Evolutionary conservation across 2,113 vertebrate genomes (phyloP), one percentile per base, ranked within the genome.

Genomic region (Pangasianodon hypophthalmus): DNA sequence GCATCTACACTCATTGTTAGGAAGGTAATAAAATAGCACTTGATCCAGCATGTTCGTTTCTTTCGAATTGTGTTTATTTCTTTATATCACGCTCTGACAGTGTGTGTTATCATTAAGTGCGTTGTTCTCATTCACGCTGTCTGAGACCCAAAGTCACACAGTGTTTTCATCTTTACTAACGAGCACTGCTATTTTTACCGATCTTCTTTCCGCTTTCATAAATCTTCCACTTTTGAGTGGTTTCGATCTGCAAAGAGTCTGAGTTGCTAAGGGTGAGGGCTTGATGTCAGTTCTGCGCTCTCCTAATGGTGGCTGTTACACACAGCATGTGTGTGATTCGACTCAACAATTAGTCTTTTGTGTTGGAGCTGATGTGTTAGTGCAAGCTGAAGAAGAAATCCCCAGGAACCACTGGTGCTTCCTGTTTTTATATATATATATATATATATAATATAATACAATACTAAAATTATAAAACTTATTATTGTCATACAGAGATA

Each of bases 331-430:
- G 24, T 79, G 73, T 77, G 73, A 77, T 46, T 46, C 73, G 21
- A 29, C 75, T 79, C 46, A 26, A 77, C 75, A 46, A 77, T 77
- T 77, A 77, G 73, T 37, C 71, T 24, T 75, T 75, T 44, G 71
- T 46, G 41, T 46, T 24, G 73, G 73, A 29, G 75, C 10, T 48
- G 75, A 79, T 48, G 44, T 48, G 75, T 48, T 48, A 24, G 3
- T 77, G 41, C 21, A 46, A 46, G 21, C 75, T 48, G 73, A 46
- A 75, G 41, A 75, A 46, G 73, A 77, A 77, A 77, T 77, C 26
- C n/a, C 6, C 14, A 37, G n/a, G 67, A 71, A 18, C 60, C 8
- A 26, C 7, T 26, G 24, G 60, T 26, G 21, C 56, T 56, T 56
- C 54, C 54, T 56, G 54, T 56, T 46, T 50, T 10, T 58, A 58